Conservation (phyloP, 2,113 vertebrate species). For the Rhinichthys klamathensis region DNA sequence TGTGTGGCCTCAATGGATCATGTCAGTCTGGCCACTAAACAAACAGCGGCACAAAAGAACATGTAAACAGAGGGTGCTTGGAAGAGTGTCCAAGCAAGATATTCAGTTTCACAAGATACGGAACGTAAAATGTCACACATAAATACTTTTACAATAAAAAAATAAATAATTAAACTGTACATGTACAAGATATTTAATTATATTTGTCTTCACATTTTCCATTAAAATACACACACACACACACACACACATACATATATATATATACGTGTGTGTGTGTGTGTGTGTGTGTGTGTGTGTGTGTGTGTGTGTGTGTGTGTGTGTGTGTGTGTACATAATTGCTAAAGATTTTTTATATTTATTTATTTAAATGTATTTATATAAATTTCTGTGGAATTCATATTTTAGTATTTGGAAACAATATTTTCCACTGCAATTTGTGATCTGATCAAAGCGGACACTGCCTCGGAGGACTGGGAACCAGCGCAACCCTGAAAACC, state of each 20-base stretch:
- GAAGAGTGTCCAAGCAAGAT: neutral
- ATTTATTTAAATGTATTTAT: too few species aligned
- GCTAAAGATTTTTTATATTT: too few species aligned
- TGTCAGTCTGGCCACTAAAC: constrained; percentile 75
- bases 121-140: neutral
- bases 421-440: constrained; percentile 53
- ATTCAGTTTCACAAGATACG: neutral
- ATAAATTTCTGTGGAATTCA: neutral
- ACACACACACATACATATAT: too few species aligned
- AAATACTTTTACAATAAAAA: too few species aligned
- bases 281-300: too few species aligned
- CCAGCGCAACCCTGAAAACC: constrained; percentile 73
- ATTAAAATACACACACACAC: too few species aligned
- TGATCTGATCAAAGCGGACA: constrained; percentile 76
- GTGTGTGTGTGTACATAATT: too few species aligned
- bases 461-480: constrained; percentile 67
- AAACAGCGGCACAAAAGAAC: constrained; percentile 67
- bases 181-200: too few species aligned
- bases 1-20: constrained; percentile 77
- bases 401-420: constrained; percentile 43
- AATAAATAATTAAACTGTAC: too few species aligned
- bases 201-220: too few species aligned
- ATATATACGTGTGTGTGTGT: too few species aligned
- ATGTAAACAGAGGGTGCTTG: neutral
- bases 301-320: too few species aligned